Conservation (phyloP, 2,797 vertebrate species). For the Harpagifer antarcticus region DNA sequence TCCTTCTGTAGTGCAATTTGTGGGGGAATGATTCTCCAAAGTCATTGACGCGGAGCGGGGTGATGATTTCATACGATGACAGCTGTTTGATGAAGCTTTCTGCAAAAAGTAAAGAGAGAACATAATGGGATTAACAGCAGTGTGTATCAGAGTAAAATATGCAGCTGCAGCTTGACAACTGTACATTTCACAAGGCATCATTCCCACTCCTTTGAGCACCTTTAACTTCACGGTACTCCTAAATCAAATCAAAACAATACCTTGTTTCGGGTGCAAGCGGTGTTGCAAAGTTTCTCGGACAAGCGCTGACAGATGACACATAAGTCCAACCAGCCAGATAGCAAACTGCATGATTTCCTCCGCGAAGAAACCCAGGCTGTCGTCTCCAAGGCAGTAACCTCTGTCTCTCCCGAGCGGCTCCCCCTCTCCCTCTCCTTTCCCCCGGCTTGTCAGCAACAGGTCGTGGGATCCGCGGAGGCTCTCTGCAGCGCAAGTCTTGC, state of each 20-base stretch:
- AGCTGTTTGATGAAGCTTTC: conserved; percentile 91
- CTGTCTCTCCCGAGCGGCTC: conserved; percentile 71
- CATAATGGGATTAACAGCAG: conserved; percentile 6
- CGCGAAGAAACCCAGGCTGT: conserved; percentile 65
- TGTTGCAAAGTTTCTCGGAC: conserved; percentile 82
- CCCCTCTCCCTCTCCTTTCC: conserved; percentile 67
- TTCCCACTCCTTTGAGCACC: conserved; percentile 8
- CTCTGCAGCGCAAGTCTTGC: conserved; percentile 80
- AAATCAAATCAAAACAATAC: conserved; percentile 75
- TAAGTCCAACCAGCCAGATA: conserved; percentile 88
- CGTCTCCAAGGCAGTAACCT: conserved; percentile 75
- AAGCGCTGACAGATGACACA: conserved; percentile 90
- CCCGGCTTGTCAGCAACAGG: conserved; percentile 87
- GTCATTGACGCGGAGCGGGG: conserved; percentile 92
- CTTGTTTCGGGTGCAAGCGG: conserved; percentile 93
- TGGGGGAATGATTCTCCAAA: conserved; percentile 92
- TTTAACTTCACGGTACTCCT: conserved; percentile 1
- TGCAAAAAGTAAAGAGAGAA: conserved; percentile 70
- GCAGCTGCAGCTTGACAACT: conserved; percentile 26
- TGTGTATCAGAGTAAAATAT: neutral
- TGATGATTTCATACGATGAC: conserved; percentile 94
- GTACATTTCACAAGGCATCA: conserved; percentile 17
- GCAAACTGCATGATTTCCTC: conserved; percentile 90
- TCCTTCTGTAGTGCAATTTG: conserved; percentile 88
- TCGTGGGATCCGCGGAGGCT: conserved; percentile 81